Conservation (phyloP, 2,797 vertebrate genomes). For the Diplodus puntazzo region DNA sequence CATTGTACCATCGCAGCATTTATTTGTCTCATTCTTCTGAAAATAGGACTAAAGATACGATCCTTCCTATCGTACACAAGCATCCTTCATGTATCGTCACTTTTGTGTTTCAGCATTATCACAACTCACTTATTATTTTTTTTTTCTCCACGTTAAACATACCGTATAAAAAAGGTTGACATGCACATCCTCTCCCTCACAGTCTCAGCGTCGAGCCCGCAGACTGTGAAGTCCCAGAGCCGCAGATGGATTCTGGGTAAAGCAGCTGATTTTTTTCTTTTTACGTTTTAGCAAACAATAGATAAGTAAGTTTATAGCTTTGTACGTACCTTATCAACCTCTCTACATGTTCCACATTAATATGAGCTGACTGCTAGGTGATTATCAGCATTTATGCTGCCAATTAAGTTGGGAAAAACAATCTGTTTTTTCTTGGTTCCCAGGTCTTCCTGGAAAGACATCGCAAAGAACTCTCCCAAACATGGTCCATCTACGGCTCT, state of each 20-base stretch:
- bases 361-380: too few relatives aligned
- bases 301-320: too few relatives aligned
- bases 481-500: slow-evolving; percentile 40
- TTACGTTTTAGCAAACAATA: too few relatives aligned
- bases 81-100: slow-evolving; percentile 57
- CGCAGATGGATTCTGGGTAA: slow-evolving; percentile 31
- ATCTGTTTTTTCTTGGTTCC: too few relatives aligned
- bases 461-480: slow-evolving; percentile 16
- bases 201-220: slow-evolving; percentile 40
- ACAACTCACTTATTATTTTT: slow-evolving; percentile 38
- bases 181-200: slow-evolving; percentile 71
- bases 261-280: not conserved
- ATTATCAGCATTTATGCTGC: too few relatives aligned
- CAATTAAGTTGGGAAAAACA: too few relatives aligned
- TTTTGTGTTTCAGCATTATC: slow-evolving; percentile 31
- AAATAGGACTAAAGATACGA: slow-evolving; percentile 64
- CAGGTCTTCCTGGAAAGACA: not conserved
- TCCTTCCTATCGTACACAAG: slow-evolving; percentile 58
- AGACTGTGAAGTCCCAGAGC: slow-evolving; percentile 52
- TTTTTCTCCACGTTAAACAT: slow-evolving; percentile 48
- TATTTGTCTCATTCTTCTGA: slow-evolving; percentile 50
- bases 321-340: too few relatives aligned
- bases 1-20: slow-evolving; percentile 42
- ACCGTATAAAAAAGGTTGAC: slow-evolving; percentile 64
- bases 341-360: too few relatives aligned